These are phyloP conservation scores for Pelobates fuscus DNA, from an alignment of 2,113 vertebrate species.

Conservation along the genomic window DNA sequence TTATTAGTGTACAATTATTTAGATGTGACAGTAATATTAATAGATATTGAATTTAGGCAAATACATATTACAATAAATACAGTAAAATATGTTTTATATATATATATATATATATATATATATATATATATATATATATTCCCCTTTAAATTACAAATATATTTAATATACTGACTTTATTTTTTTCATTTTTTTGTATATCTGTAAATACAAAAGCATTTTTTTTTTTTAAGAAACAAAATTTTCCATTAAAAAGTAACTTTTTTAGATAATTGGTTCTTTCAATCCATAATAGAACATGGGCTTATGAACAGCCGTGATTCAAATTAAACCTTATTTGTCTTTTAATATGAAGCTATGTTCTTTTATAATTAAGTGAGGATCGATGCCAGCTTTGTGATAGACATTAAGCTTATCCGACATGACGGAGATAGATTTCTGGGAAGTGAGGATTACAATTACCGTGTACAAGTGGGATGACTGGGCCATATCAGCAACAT, in stretches of 20 bases:
- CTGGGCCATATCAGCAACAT: conserved; percentile 76
- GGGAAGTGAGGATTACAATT: conserved; percentile 77
- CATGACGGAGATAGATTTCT: conserved; percentile 85
- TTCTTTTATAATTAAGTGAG: conserved; percentile 72
- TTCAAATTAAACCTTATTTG: conserved; percentile 78
- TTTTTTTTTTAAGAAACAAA: too few relatives aligned
- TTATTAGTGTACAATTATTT: too few relatives aligned
- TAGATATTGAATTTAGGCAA: too few relatives aligned
- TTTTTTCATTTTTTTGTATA: too few relatives aligned
- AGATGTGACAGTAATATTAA: too few relatives aligned
- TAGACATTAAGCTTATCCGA: conserved; percentile 80
- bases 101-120: too few relatives aligned
- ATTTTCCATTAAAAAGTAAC: conserved; percentile 66
- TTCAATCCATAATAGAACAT: conserved; percentile 71
- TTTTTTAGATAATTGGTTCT: conserved; percentile 69
- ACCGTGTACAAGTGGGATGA: conserved; percentile 74
- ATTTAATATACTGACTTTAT: too few relatives aligned
- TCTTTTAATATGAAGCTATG: conserved; percentile 72
- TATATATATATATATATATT: too few relatives aligned
- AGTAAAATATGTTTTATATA: too few relatives aligned
- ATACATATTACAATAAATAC: too few relatives aligned
- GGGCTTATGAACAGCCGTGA: conserved; percentile 65
- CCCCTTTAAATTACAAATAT: too few relatives aligned
- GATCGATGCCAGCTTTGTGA: conserved; percentile 74
- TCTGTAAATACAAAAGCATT: too few relatives aligned